A percentile compares a stretch with the other conserved stretches of the same genome.
phyloP scores from a whole-genome alignment of 2,113 vertebrate species.

The Elanoides forficatus region DNA sequence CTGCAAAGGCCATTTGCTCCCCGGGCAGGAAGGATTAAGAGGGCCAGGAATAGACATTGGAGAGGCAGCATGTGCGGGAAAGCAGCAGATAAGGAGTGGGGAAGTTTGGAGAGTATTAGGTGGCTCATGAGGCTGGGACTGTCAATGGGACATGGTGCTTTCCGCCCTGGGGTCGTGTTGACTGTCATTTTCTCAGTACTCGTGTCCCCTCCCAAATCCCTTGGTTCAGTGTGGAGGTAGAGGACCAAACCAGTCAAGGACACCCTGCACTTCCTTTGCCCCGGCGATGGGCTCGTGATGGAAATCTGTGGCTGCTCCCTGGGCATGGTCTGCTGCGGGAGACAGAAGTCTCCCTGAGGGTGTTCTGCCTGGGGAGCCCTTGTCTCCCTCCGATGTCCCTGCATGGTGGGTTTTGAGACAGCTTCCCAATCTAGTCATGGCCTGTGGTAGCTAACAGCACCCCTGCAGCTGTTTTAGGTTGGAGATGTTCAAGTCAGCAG shows the following conservation, averaged over 20 bases:
- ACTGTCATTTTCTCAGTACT: neutral
- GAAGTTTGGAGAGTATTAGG: constrained; percentile 52
- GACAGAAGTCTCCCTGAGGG: neutral
- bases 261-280: rapidly evolving
- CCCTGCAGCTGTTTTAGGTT: neutral
- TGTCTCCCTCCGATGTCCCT: neutral
- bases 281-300: neutral
- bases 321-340: neutral
- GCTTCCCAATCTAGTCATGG: neutral
- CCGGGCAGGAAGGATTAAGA: constrained; percentile 38
- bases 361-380: neutral
- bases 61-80: neutral
- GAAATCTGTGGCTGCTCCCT: rapidly evolving
- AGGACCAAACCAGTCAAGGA: neutral
- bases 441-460: neutral
- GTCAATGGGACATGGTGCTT: neutral
- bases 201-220: neutral
- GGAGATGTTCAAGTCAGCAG: neutral
- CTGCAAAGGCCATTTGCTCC: constrained; percentile 12
- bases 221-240: neutral
- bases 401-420: neutral
- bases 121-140: neutral
- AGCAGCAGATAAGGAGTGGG: neutral
- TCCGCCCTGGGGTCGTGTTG: neutral
- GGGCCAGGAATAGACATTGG: constrained; percentile 16